These are phyloP conservation scores for Catagonus wagneri DNA, from an alignment of 2,113 vertebrate species.

Conservation along the genomic window DNA sequence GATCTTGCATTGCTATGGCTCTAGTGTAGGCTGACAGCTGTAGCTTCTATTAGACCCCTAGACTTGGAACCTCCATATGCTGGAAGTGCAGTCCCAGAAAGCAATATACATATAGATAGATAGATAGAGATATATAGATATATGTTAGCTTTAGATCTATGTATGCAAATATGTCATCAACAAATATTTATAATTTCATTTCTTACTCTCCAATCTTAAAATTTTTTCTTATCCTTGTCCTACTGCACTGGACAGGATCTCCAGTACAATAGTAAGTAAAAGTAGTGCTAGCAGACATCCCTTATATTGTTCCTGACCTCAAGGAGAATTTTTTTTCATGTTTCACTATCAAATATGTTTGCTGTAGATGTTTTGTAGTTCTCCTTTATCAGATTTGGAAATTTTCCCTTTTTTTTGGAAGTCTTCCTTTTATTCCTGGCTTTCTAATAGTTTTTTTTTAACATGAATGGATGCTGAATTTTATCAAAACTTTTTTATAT, in stretches of 20 bases:
- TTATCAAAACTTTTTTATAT: background rate
- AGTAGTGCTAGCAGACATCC: background rate
- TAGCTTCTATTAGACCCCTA: no score
- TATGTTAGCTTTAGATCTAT: background rate
- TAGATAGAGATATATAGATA: no score
- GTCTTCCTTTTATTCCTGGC: background rate
- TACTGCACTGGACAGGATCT: background rate
- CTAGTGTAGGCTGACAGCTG: no score
- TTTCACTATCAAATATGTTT: background rate
- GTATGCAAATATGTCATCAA: background rate
- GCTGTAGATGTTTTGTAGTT: background rate
- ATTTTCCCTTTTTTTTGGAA: no score
- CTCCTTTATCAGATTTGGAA: background rate
- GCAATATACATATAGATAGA: no score
- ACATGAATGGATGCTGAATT: background rate
- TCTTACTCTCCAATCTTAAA: conserved; percentile 1
- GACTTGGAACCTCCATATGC: no score
- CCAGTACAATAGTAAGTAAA: background rate
- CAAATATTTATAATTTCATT: background rate
- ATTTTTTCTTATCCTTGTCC: background rate
- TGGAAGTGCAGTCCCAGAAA: no score
- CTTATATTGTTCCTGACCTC: background rate
- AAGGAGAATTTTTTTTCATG: background rate
- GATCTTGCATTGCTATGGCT: no score
- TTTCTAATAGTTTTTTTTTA: background rate